phyloP scores from a whole-genome alignment of 2,113 vertebrate species.

The Sphyrna mokarran region DNA sequence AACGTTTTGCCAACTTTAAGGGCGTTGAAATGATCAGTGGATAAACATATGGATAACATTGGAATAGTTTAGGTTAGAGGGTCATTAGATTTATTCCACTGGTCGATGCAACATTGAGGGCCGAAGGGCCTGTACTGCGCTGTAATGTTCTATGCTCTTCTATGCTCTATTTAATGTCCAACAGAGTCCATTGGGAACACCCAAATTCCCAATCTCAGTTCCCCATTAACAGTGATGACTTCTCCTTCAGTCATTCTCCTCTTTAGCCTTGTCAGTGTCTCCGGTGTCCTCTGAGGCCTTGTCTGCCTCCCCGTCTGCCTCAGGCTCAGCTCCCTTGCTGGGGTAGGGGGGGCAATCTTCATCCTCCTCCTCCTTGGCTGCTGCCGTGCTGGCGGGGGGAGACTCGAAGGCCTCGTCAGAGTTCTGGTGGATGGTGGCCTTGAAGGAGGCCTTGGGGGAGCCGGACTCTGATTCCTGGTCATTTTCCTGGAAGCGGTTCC shows the following conservation, averaged over 20 bases:
- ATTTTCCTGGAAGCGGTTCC: slow-evolving; percentile 71
- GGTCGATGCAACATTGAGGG: no score
- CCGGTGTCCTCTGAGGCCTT: neutral
- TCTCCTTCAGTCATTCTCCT: slow-evolving; percentile 8
- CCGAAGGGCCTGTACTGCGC: no score
- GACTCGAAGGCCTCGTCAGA: neutral
- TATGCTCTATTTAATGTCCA: no score
- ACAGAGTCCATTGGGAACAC: neutral
- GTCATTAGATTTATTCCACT: no score
- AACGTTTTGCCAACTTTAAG: no score
- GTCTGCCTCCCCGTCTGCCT: no score
- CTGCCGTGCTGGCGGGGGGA: neutral
- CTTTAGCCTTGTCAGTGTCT: neutral
- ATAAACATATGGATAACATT: no score
- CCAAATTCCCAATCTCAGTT: neutral
- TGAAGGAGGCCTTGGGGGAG: slow-evolving; percentile 42
- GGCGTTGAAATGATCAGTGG: no score
- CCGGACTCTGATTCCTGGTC: slow-evolving; percentile 40
- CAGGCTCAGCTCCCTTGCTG: neutral
- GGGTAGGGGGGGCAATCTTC: slow-evolving; percentile 39
- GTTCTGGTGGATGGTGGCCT: slow-evolving; percentile 50
- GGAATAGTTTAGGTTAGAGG: no score
- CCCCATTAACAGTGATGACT: neutral
- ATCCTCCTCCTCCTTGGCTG: neutral
- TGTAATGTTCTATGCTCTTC: no score